phyloP scores from a whole-genome alignment of 2,797 vertebrate species.

The Sebastes dallii region DNA sequence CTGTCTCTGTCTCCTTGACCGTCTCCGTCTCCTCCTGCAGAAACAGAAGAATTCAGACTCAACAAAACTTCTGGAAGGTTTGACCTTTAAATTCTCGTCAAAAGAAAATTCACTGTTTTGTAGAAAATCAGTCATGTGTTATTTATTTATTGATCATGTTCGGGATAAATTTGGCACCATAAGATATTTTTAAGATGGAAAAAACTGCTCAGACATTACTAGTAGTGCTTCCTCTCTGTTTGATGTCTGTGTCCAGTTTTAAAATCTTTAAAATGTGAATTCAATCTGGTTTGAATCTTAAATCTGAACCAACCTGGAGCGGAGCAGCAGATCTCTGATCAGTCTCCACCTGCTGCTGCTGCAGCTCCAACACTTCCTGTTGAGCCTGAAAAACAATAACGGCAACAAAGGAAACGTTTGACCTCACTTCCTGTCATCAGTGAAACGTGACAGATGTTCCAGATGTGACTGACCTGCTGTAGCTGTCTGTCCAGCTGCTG shows the following conservation, averaged over 20 bases:
- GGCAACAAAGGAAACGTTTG: not conserved
- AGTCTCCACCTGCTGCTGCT: constrained; percentile 32
- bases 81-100: not conserved
- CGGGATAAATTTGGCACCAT: not conserved
- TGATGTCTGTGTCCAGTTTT: no score
- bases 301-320: constrained; percentile 37
- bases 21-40: not conserved
- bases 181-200: not conserved
- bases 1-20: not conserved
- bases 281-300: not conserved
- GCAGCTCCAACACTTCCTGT: constrained; percentile 35
- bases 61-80: not conserved
- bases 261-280: no score
- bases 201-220: not conserved
- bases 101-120: not conserved
- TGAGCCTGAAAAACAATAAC: constrained; percentile 27
- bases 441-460: not conserved
- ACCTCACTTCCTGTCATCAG: not conserved
- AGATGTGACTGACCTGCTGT: constrained; percentile 77
- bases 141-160: not conserved
- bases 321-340: constrained; percentile 20
- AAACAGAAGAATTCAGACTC: not conserved
- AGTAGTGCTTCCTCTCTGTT: no score
- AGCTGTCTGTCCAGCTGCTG: constrained; percentile 78
- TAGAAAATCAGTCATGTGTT: not conserved